These are phyloP conservation scores for Amphimallon solstitiale DNA, from an alignment of 2,888 invertebrate genomes.

Conservation along the genomic window DNA sequence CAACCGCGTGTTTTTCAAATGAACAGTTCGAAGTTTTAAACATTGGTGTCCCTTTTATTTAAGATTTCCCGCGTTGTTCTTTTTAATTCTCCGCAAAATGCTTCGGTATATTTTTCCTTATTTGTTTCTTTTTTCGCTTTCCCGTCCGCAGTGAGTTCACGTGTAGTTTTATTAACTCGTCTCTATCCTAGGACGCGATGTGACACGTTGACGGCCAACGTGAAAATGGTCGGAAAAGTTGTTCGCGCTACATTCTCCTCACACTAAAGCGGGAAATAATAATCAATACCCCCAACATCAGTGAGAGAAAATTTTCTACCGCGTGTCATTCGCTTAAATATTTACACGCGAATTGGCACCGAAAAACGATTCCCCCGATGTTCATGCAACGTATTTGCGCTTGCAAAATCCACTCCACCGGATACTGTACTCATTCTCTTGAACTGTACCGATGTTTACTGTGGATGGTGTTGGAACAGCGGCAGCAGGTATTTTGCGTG, in stretches of 20 bases:
- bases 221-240: conserved; percentile 46
- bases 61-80: background rate
- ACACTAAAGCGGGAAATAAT: conserved; percentile 34
- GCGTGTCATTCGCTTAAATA: conserved; percentile 34
- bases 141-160: background rate
- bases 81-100: background rate
- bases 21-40: background rate
- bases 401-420: background rate
- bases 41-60: background rate
- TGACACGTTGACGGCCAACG: conserved; percentile 45
- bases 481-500: background rate
- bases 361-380: background rate
- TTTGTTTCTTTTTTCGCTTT: background rate
- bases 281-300: conserved; percentile 36
- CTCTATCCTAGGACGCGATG: conserved; percentile 31
- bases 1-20: background rate
- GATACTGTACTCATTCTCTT: background rate
- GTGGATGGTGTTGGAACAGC: no score
- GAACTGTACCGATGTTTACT: background rate
- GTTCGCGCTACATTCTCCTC: conserved; percentile 29
- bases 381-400: background rate
- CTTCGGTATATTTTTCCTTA: background rate
- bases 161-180: background rate
- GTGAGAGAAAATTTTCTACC: conserved; percentile 31
- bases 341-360: conserved; percentile 18